Evolutionary conservation across 1,140 invertebrate genomes (phyloP).

Genomic region (Bursaphelenchus mucronatus): DNA sequence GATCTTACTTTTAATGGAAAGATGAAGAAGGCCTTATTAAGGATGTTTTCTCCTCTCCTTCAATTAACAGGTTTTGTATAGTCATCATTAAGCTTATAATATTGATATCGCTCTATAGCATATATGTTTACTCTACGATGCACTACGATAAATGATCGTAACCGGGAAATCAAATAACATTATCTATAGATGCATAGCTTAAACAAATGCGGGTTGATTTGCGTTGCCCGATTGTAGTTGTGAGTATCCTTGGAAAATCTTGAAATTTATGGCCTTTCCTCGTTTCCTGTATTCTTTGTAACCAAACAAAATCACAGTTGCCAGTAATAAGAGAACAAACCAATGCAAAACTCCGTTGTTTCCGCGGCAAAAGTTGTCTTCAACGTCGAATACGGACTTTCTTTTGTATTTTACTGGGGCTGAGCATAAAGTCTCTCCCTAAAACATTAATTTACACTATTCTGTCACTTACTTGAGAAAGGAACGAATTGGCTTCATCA

Average conservation of each 20-base stretch:
- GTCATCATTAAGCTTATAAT: no score
- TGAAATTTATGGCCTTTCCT: background rate
- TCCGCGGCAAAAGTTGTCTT: conserved; percentile 20
- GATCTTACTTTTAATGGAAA: no score
- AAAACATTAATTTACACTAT: conserved; percentile 9
- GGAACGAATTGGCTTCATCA: conserved; percentile 27
- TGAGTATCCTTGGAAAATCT: conserved; percentile 1
- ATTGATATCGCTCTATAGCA: no score
- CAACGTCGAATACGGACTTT: conserved; percentile 27
- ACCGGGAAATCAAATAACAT: no score
- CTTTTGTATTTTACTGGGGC: conserved; percentile 21
- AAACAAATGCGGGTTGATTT: conserved; percentile 27
- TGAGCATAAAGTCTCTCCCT: conserved; percentile 34
- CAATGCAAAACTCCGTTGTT: conserved; percentile 27
- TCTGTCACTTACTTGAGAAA: conserved; percentile 28
- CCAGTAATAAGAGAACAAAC: conserved; percentile 28
- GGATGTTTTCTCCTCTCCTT: no score
- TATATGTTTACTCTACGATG: no score
- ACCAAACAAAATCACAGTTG: background rate
- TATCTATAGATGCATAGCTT: background rate
- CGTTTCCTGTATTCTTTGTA: conserved; percentile 11
- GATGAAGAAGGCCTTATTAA: no score
- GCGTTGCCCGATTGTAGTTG: conserved; percentile 5
- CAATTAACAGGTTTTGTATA: no score
- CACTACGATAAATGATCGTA: no score